A percentile compares a stretch with the other conserved stretches of the same genome.
Evolutionary conservation across 2,888 invertebrate genomes (phyloP).

Genomic region (Acanthoscelides obtectus): DNA sequence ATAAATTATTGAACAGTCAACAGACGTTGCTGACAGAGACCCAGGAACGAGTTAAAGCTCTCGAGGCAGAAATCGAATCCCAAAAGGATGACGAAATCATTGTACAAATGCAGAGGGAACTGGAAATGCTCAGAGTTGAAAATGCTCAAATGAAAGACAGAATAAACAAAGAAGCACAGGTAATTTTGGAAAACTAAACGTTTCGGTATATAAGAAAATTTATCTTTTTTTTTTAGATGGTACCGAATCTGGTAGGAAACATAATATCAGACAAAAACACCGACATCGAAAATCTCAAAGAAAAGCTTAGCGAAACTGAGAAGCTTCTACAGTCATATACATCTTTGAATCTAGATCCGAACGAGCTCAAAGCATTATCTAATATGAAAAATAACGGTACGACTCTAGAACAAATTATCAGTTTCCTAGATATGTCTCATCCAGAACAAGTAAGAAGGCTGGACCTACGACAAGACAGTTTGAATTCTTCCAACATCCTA

Average conservation of each 20-base stretch:
- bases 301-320: constrained; percentile 54
- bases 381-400: constrained; percentile 59
- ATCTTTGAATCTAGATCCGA: constrained; percentile 58
- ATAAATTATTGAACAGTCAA: constrained; percentile 59
- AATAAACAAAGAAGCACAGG: constrained; percentile 47
- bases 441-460: constrained; percentile 50
- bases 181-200: too few relatives aligned
- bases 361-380: constrained; percentile 49
- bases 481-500: constrained; percentile 12
- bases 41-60: constrained; percentile 53
- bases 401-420: constrained; percentile 67
- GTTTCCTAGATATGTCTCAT: constrained; percentile 69
- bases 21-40: constrained; percentile 60
- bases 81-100: constrained; percentile 47
- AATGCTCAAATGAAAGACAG: constrained; percentile 47
- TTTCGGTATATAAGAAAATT: too few relatives aligned
- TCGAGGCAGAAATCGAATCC: constrained; percentile 47
- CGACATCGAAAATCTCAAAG: constrained; percentile 60
- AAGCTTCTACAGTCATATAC: constrained; percentile 51
- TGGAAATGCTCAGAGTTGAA: constrained; percentile 46
- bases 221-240: constrained; percentile 30
- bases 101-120: constrained; percentile 52
- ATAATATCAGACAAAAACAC: constrained; percentile 66
- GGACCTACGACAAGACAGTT: constrained; percentile 25
- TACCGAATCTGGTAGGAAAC: constrained; percentile 55